These are phyloP conservation scores for Theonella swinhoei DNA, from an alignment of 37 sponge, comb jelly and placozoan species.

Conservation along the genomic window DNA sequence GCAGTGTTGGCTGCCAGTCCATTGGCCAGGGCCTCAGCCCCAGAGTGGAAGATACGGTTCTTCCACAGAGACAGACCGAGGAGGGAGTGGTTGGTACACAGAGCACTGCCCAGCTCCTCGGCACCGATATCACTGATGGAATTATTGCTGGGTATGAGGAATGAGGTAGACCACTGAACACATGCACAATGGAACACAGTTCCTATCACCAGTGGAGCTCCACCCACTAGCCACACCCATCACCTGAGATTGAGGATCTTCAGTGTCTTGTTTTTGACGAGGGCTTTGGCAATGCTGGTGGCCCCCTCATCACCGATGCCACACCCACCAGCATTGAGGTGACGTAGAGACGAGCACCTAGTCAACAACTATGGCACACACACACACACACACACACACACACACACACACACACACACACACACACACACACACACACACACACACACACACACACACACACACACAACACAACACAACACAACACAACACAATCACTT, in stretches of 20 bases:
- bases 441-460: too few relatives aligned
- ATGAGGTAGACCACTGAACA: not conserved
- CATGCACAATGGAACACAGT: too few relatives aligned
- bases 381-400: not conserved
- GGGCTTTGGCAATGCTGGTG: conserved; percentile 48
- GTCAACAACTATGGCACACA: not conserved
- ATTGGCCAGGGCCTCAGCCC: conserved; percentile 68
- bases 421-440: too few relatives aligned
- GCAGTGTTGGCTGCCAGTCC: conserved; percentile 60
- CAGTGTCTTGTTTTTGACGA: conserved; percentile 21
- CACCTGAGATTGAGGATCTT: conserved; percentile 59
- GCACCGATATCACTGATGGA: conserved; percentile 65
- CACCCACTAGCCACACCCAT: too few relatives aligned
- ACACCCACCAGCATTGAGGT: conserved; percentile 37
- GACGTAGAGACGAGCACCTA: conserved; percentile 19
- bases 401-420: too few relatives aligned
- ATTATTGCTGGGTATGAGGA: conserved; percentile 45
- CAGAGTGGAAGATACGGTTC: conserved; percentile 65
- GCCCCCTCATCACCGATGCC: conserved; percentile 64
- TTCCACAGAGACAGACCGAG: conserved; percentile 73
- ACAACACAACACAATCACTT: too few relatives aligned
- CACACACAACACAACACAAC: too few relatives aligned
- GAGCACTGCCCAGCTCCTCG: conserved; percentile 40
- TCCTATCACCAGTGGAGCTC: too few relatives aligned
- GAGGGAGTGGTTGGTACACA: conserved; percentile 45